phyloP scores from a whole-genome alignment of 1,140 invertebrate species.

The Anthonomus grandis region DNA sequence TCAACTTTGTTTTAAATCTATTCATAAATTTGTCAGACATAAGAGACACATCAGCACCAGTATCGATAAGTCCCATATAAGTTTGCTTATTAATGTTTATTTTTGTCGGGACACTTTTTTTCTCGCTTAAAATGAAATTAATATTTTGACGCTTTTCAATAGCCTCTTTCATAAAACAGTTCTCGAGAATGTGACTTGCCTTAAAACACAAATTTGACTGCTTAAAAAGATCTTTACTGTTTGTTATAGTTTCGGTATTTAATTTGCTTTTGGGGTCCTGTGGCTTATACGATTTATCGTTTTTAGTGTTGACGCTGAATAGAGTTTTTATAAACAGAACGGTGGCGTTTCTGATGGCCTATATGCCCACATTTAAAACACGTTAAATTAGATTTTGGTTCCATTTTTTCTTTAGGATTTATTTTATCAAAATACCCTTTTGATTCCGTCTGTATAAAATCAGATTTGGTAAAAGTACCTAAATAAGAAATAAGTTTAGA shows the following conservation, averaged over 20 bases:
- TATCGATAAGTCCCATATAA: background rate
- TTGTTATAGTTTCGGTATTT: no score
- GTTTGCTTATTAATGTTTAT: background rate
- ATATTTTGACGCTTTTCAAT: background rate
- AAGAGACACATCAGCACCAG: no score
- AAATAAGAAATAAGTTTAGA: slow-evolving; percentile 3
- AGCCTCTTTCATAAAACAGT: background rate
- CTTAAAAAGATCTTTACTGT: no score
- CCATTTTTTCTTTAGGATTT: background rate
- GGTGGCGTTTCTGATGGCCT: background rate
- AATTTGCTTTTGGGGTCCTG: no score
- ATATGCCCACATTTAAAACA: slow-evolving; percentile 7
- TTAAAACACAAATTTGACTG: slow-evolving; percentile 3
- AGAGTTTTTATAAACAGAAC: background rate
- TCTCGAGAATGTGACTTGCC: background rate
- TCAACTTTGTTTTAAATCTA: no score
- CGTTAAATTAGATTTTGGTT: background rate
- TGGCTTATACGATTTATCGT: background rate
- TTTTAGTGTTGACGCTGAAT: background rate
- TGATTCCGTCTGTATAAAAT: background rate
- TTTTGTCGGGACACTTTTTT: background rate
- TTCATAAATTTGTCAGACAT: no score
- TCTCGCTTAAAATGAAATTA: background rate
- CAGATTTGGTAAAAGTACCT: background rate
- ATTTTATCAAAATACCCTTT: background rate